Conservation (phyloP, 2,888 invertebrate genomes). For the Argyresthia goedartella region DNA sequence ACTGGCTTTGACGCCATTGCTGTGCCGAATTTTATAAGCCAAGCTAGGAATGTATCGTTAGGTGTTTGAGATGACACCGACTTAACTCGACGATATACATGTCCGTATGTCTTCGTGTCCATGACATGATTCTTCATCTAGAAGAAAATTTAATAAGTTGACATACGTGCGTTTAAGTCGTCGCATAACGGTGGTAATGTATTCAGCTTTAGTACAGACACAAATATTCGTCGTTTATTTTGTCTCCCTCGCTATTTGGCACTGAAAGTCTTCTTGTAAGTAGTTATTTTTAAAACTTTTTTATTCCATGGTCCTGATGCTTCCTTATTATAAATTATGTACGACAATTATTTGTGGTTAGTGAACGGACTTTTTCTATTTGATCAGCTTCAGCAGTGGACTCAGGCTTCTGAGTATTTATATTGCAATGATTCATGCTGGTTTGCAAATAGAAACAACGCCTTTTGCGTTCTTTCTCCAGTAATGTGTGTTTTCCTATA, state of each 20-base stretch:
- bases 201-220: background rate
- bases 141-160: background rate
- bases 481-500: too few species aligned
- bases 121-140: too few species aligned
- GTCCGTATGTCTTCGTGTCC: background rate
- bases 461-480: too few species aligned
- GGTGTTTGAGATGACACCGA: background rate
- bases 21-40: constrained; percentile 11
- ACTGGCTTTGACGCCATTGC: constrained; percentile 4
- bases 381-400: background rate
- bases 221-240: background rate
- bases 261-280: constrained; percentile 7
- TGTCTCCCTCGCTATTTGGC: background rate
- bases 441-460: too few species aligned
- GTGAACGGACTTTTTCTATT: constrained; percentile 8
- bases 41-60: background rate
- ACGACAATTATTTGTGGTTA: constrained; percentile 4
- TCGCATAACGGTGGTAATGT: background rate
- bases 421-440: too few species aligned
- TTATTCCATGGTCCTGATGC: constrained; percentile 6
- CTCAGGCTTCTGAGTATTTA: too few species aligned
- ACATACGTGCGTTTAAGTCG: background rate
- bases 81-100: background rate
- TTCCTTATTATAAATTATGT: constrained; percentile 9
- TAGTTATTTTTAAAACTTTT: constrained; percentile 1